Conservation (phyloP, 1,140 invertebrate species). For the Atta texana region DNA sequence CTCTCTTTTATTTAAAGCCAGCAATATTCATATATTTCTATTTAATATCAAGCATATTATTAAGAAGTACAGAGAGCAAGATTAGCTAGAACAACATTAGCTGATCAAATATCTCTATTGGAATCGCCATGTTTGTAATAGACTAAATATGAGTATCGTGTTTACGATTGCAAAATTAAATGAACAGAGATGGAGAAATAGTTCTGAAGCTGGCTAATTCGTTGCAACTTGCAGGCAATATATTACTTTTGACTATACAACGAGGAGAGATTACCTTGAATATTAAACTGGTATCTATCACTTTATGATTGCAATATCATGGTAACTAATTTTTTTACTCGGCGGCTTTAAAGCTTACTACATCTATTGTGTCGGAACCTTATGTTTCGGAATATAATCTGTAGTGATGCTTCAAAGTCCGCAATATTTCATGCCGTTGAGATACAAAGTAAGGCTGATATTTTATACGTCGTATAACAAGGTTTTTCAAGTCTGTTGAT, state of each 20-base stretch:
- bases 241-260: slow-evolving; percentile 31
- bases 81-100: background rate
- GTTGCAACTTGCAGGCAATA: slow-evolving; percentile 15
- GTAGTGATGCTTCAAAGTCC: background rate
- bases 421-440: background rate
- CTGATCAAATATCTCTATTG: slow-evolving; percentile 21
- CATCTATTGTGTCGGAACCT: too few species aligned
- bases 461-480: too few species aligned
- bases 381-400: background rate
- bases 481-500: too few species aligned
- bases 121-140: background rate
- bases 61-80: background rate
- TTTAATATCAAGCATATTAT: background rate
- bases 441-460: background rate
- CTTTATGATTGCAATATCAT: slow-evolving; percentile 29
- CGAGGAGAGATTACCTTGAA: slow-evolving; percentile 27
- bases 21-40: background rate
- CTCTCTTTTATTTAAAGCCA: background rate
- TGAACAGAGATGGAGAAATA: background rate
- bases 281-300: slow-evolving; percentile 45
- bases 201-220: slow-evolving; percentile 31
- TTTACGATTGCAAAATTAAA: slow-evolving; percentile 51
- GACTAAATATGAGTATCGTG: slow-evolving; percentile 21
- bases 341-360: too few species aligned
- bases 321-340: slow-evolving; percentile 25